Evolutionary conservation across 2,888 invertebrate species (phyloP).

Genomic region (Cryptophagus acutangulus): DNA sequence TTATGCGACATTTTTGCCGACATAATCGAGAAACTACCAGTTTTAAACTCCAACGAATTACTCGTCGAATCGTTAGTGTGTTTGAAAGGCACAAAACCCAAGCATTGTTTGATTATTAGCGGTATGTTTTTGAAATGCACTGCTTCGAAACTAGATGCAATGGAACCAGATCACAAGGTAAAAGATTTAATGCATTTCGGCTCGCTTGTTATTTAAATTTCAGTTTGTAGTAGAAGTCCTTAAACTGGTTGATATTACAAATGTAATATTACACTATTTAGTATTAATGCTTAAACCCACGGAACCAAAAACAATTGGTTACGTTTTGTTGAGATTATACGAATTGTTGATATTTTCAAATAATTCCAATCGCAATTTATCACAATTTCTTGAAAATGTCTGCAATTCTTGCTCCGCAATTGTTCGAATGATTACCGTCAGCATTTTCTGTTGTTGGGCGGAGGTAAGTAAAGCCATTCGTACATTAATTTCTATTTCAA

Average conservation of each 20-base stretch:
- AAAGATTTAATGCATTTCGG: not conserved
- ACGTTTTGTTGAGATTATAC: slow-evolving; percentile 33
- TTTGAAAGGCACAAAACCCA: slow-evolving; percentile 31
- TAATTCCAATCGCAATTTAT: slow-evolving; percentile 22
- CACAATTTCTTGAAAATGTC: slow-evolving; percentile 30
- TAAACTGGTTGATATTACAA: slow-evolving; percentile 26
- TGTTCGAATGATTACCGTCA: slow-evolving; percentile 36
- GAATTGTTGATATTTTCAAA: slow-evolving; percentile 32
- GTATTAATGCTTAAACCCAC: slow-evolving; percentile 27
- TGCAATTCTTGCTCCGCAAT: slow-evolving; percentile 30
- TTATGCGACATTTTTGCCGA: slow-evolving; percentile 17
- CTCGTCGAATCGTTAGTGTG: slow-evolving; percentile 34
- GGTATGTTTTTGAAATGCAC: slow-evolving; percentile 24
- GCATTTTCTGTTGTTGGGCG: slow-evolving; percentile 42
- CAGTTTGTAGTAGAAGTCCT: slow-evolving; percentile 29
- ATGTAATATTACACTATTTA: slow-evolving; percentile 33
- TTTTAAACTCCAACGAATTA: slow-evolving; percentile 28
- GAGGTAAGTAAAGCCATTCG: slow-evolving; percentile 23
- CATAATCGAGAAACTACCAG: not conserved
- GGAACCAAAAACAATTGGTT: slow-evolving; percentile 32
- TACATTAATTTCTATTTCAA: not conserved
- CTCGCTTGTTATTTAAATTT: slow-evolving; percentile 12
- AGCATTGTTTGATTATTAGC: slow-evolving; percentile 26
- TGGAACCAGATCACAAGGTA: slow-evolving; percentile 18
- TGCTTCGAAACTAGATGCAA: slow-evolving; percentile 17